phyloP scores from a whole-genome alignment of 30 jellyfish, hydroid and myxozoan genomes.

The Morbakka virulenta region DNA sequence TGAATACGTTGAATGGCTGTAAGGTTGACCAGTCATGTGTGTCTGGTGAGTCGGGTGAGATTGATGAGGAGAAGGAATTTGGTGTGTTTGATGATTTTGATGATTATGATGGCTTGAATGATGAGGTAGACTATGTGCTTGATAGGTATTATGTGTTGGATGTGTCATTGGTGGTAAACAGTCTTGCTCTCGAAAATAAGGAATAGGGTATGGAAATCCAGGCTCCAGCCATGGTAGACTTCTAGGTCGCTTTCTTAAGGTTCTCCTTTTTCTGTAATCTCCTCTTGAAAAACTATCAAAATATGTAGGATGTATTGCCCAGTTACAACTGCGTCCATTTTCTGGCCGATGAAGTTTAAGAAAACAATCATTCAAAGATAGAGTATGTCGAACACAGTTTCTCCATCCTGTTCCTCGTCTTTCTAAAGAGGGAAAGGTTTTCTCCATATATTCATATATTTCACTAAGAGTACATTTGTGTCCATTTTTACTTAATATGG shows the following conservation, averaged over 20 bases:
- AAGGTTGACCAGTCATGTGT: not conserved
- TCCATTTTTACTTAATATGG: conserved; percentile 60
- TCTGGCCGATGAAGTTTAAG: conserved; percentile 85
- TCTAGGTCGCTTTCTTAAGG: conserved; percentile 65
- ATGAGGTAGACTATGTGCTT: not conserved
- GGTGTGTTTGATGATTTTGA: not conserved
- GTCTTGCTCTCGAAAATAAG: conserved; percentile 68
- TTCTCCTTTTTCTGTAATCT: conserved; percentile 70
- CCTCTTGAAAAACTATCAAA: conserved; percentile 62
- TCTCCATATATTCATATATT: conserved; percentile 76
- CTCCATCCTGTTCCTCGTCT: conserved; percentile 84
- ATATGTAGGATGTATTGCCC: conserved; percentile 96
- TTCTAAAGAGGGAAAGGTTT: conserved; percentile 53
- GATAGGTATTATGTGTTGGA: not conserved
- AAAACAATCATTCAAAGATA: conserved; percentile 80
- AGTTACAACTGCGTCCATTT: conserved; percentile 83
- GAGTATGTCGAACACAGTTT: conserved; percentile 82
- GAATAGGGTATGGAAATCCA: conserved; percentile 65
- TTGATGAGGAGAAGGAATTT: not conserved
- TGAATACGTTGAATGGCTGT: not conserved
- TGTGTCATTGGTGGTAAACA: conserved; percentile 13
- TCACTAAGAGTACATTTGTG: conserved; percentile 64
- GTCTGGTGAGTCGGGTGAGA: not conserved
- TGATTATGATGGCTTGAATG: not conserved
- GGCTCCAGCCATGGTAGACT: conserved; percentile 78